phyloP scores from a whole-genome alignment of 2,113 vertebrate genomes.

The Myotis davidii region DNA sequence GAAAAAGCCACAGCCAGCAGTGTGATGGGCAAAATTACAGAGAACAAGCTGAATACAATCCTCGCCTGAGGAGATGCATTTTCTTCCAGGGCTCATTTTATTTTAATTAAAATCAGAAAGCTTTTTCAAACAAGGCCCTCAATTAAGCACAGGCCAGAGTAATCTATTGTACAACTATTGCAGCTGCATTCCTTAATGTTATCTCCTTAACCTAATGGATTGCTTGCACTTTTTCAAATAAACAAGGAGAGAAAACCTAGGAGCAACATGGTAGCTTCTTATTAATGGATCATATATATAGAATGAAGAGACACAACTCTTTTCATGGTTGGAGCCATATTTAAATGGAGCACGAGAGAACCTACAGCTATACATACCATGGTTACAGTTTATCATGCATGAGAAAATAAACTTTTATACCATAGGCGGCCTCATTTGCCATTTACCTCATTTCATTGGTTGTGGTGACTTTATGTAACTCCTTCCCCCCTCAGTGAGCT shows the following conservation, averaged over 20 bases:
- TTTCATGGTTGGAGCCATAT: not conserved
- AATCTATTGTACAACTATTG: not conserved
- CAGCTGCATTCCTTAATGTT: constrained; percentile 53
- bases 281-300: not conserved
- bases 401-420: constrained; percentile 20
- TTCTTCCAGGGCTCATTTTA: constrained; percentile 69
- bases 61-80: constrained; percentile 58
- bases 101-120: constrained; percentile 72
- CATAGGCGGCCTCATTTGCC: not conserved
- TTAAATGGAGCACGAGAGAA: not conserved
- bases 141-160: constrained; percentile 58
- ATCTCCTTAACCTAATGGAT: constrained; percentile 64
- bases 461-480: not conserved
- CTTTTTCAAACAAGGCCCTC: constrained; percentile 58
- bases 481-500: not conserved
- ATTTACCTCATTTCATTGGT: not conserved
- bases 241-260: constrained; percentile 40
- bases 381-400: not conserved
- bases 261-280: not conserved
- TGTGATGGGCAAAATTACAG: constrained; percentile 75
- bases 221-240: constrained; percentile 48
- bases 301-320: not conserved
- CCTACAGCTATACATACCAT: not conserved
- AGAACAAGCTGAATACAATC: constrained; percentile 66
- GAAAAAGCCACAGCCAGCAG: constrained; percentile 79